phyloP scores from a whole-genome alignment of 2,113 vertebrate species.

The Columbina picui region DNA sequence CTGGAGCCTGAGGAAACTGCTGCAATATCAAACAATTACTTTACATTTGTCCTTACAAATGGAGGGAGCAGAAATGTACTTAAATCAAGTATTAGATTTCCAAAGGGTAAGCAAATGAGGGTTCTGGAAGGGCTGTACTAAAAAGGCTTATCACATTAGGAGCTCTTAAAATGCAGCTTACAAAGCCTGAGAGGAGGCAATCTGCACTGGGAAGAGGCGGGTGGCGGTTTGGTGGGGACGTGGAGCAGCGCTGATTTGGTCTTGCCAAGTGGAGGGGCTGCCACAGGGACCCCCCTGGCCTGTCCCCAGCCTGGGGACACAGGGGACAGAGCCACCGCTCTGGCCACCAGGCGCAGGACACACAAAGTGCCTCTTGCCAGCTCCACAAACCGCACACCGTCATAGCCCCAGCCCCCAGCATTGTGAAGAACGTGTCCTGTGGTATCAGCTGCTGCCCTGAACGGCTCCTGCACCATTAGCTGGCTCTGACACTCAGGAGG shows the following conservation, averaged over 20 bases:
- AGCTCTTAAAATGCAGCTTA: background rate
- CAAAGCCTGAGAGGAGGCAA: background rate
- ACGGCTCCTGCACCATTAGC: background rate
- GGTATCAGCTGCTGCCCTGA: background rate
- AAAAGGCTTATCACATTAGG: slow-evolving; percentile 13
- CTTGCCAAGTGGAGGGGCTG: background rate
- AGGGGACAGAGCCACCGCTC: background rate
- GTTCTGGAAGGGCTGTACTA: background rate
- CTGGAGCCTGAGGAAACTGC: slow-evolving; percentile 41
- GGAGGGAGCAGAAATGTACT: slow-evolving; percentile 39
- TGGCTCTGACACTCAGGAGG: accelerated
- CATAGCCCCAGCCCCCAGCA: too few species aligned
- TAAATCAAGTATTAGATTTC: slow-evolving; percentile 50
- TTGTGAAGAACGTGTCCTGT: background rate
- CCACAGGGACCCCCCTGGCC: accelerated
- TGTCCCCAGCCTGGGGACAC: accelerated
- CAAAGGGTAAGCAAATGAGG: slow-evolving; percentile 42
- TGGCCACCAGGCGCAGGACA: background rate
- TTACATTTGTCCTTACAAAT: slow-evolving; percentile 61
- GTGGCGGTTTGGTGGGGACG: accelerated
- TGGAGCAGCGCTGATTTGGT: accelerated
- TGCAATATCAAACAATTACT: slow-evolving; percentile 60
- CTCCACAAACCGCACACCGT: background rate
- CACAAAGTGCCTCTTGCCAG: background rate
- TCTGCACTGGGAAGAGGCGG: background rate